Conservation (phyloP, 2,888 invertebrate genomes). For the Rhimphoctona megacephalus region DNA sequence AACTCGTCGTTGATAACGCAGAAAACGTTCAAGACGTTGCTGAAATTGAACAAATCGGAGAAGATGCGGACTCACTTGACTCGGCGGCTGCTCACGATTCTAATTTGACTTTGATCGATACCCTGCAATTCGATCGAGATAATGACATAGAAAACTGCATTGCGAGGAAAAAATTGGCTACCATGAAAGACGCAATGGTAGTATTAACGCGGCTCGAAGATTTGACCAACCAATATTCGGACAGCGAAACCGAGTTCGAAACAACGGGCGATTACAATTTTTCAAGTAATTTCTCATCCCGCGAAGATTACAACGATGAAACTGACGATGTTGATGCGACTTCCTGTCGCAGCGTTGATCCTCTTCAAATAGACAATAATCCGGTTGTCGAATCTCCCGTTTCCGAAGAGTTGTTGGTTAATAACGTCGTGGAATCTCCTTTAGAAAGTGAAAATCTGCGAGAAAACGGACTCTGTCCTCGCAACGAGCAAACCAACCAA, state of each 20-base stretch:
- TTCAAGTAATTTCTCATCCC: not conserved
- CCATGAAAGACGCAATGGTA: conserved; percentile 60
- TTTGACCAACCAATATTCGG: not conserved
- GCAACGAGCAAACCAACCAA: not conserved
- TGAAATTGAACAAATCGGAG: not conserved
- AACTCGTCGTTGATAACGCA: not conserved
- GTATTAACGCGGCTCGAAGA: conserved; percentile 64
- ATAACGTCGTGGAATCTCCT: too few species aligned
- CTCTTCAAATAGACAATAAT: conserved; percentile 20
- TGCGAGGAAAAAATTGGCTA: conserved; percentile 40
- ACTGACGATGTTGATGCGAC: not conserved
- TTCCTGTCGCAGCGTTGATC: not conserved
- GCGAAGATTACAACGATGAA: not conserved
- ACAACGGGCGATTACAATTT: not conserved
- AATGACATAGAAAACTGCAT: not conserved
- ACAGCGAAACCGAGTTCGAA: not conserved
- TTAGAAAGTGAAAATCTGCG: not conserved
- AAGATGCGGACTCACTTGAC: not conserved
- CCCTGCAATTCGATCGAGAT: not conserved
- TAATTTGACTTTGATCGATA: not conserved
- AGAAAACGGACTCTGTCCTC: not conserved
- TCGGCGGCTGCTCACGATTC: not conserved
- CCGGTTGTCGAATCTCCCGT: not conserved
- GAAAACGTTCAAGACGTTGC: conserved; percentile 9
- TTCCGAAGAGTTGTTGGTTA: not conserved